Conservation (phyloP, 2,113 vertebrate species). For the Muscicapa adusta region DNA sequence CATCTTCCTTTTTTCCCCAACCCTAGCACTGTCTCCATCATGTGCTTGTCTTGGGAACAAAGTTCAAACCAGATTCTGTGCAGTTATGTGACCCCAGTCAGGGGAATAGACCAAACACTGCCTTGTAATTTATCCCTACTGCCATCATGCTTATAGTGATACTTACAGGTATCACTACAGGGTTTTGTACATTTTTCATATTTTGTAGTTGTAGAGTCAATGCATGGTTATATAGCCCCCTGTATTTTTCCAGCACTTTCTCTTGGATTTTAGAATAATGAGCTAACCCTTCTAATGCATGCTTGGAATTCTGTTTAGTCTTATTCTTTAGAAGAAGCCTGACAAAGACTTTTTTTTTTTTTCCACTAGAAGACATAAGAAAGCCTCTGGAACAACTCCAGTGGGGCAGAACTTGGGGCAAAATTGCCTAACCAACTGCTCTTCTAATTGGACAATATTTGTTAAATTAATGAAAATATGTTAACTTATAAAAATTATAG, state of each 20-base stretch:
- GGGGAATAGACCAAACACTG: not conserved
- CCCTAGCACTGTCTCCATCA: not conserved
- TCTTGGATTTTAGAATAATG: not conserved
- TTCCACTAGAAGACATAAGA: not conserved
- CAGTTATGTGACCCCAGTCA: not conserved
- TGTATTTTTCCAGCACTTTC: not conserved
- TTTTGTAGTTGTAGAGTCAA: not conserved
- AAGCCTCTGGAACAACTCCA: not conserved
- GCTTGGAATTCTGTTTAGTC: not conserved
- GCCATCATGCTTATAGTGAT: not conserved
- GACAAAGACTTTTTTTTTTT: not conserved
- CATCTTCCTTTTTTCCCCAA: not conserved
- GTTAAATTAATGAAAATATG: not conserved
- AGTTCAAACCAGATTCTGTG: not conserved
- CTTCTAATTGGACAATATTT: not conserved
- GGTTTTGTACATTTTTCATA: not conserved
- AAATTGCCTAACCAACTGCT: not conserved
- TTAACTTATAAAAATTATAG: not conserved
- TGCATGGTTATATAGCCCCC: not conserved
- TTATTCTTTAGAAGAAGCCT: not conserved
- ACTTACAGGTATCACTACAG: not conserved
- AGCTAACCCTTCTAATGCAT: not conserved
- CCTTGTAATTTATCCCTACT: not conserved
- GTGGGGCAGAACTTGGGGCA: rapidly evolving
- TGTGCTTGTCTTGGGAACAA: not conserved